phyloP scores from a whole-genome alignment of 2,113 vertebrate species.

The Esox niger region DNA sequence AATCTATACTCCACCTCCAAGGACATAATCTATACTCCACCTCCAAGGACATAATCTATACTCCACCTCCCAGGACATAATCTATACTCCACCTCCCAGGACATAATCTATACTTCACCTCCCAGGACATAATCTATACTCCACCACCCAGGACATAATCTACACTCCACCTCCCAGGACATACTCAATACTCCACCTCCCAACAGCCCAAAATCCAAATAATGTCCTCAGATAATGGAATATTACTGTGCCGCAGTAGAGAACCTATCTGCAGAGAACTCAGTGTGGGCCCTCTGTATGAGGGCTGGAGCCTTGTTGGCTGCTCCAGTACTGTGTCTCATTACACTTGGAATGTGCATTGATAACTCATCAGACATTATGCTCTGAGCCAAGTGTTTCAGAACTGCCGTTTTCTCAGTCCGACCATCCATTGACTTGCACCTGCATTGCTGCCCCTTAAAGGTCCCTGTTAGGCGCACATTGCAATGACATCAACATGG shows the following conservation, averaged over 20 bases:
- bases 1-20: not conserved
- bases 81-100: not conserved
- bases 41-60: not conserved
- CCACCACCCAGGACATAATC: not conserved
- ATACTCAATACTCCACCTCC: not conserved
- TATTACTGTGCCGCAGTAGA: not conserved
- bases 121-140: not conserved
- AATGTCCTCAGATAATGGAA: constrained; percentile 27
- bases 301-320: not conserved
- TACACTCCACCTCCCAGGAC: constrained; percentile 15
- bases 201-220: constrained; percentile 30
- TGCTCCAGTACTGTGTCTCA: not conserved
- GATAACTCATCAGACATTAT: too few species aligned
- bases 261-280: constrained; percentile 11
- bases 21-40: not conserved
- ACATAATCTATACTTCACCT: not conserved
- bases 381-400: not conserved
- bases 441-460: constrained; percentile 4
- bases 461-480: not conserved
- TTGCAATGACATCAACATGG: constrained; percentile 10
- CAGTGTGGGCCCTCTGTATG: not conserved
- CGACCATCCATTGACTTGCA: not conserved
- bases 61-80: not conserved
- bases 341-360: too few species aligned
- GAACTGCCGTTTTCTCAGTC: not conserved